These are phyloP conservation scores for Poeciliopsis turneri DNA, from an alignment of 2,797 vertebrate species.

Conservation along the genomic window DNA sequence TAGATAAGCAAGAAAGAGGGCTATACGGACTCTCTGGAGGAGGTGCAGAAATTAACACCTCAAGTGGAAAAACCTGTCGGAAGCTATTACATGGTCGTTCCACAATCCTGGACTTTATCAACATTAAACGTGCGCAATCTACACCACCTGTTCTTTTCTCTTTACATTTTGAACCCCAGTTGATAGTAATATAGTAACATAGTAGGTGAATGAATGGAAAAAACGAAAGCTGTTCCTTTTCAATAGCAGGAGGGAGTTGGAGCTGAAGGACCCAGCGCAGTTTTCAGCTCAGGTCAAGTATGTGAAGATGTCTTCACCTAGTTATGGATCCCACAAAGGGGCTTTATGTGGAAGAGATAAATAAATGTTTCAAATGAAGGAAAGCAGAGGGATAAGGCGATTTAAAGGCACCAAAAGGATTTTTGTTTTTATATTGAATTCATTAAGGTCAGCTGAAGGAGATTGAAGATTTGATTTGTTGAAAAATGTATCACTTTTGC, in stretches of 20 bases:
- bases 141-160: no score
- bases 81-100: not conserved
- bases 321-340: not conserved
- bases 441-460: not conserved
- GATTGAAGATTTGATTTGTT: not conserved
- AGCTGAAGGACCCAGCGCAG: not conserved
- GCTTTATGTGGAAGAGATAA: not conserved
- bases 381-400: not conserved
- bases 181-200: no score
- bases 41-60: not conserved
- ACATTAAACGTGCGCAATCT: not conserved
- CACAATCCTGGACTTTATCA: not conserved
- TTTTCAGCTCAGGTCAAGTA: not conserved
- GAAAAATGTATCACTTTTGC: not conserved
- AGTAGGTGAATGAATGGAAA: no score
- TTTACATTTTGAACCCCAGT: no score
- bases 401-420: not conserved
- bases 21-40: not conserved
- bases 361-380: not conserved
- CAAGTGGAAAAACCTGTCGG: not conserved
- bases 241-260: not conserved
- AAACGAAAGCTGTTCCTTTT: no score
- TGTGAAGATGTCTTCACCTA: not conserved
- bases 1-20: not conserved
- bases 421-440: not conserved